These are phyloP conservation scores for Gymnocypris eckloni DNA, from an alignment of 2,797 vertebrate genomes.

Conservation along the genomic window DNA sequence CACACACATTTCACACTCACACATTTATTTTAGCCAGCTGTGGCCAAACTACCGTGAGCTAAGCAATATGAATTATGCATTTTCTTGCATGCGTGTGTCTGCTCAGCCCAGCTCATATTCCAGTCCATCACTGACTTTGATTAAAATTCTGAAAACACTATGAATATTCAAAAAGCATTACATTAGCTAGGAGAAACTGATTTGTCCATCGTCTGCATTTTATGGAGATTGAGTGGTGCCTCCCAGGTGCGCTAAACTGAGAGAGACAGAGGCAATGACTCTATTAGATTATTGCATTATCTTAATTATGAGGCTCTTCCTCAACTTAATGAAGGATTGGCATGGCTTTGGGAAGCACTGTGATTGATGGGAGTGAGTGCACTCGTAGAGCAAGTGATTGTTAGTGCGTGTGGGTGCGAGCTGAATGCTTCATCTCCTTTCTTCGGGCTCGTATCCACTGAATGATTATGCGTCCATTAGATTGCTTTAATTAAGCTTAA, in stretches of 20 bases:
- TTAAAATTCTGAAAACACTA: constrained; percentile 86
- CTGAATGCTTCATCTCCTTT: constrained; percentile 76
- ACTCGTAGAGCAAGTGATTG: constrained; percentile 36
- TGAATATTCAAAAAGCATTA: constrained; percentile 86
- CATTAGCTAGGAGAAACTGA: constrained; percentile 79
- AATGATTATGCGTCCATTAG: constrained; percentile 89
- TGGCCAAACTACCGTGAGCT: constrained; percentile 74
- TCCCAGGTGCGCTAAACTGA: constrained; percentile 79
- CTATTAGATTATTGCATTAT: constrained; percentile 76
- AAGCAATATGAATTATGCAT: constrained; percentile 86
- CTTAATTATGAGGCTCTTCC: constrained; percentile 83
- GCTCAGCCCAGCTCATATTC: constrained; percentile 51
- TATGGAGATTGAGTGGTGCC: constrained; percentile 83
- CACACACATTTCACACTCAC: constrained; percentile 53
- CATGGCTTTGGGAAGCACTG: constrained; percentile 73
- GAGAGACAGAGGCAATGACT: constrained; percentile 69
- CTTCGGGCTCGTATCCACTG: constrained; percentile 63
- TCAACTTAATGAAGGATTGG: constrained; percentile 78
- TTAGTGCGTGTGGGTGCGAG: constrained; percentile 59
- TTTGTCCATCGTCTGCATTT: constrained; percentile 89
- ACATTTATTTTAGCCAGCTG: constrained; percentile 67
- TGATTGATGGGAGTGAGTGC: constrained; percentile 70
- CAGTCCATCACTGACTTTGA: constrained; percentile 79
- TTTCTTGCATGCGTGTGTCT: constrained; percentile 62
- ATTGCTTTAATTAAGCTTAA: constrained; percentile 96